These are phyloP conservation scores for Excalfactoria chinensis DNA, from an alignment of 2,113 vertebrate genomes.

Conservation along the genomic window DNA sequence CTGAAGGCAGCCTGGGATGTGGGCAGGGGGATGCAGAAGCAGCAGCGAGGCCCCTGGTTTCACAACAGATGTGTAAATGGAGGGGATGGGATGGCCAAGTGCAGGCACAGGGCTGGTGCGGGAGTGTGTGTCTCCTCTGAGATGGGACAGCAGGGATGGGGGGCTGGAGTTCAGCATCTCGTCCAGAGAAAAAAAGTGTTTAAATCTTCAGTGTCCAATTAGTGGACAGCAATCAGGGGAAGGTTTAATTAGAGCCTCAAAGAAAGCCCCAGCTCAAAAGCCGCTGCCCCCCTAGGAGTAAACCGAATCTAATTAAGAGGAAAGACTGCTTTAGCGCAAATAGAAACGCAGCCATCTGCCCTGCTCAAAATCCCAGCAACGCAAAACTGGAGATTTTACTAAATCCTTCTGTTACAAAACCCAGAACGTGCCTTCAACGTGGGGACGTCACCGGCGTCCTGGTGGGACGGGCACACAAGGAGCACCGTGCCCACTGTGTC, in stretches of 20 bases:
- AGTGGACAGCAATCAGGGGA: constrained; percentile 51
- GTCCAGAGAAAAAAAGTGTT: not conserved
- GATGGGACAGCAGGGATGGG: not conserved
- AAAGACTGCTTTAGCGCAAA: constrained; percentile 40
- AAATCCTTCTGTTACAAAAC: constrained; percentile 64
- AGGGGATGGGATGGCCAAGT: not conserved
- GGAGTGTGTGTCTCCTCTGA: not conserved
- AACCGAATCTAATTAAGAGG: constrained; percentile 65
- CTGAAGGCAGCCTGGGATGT: not conserved
- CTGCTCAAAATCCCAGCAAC: constrained; percentile 39
- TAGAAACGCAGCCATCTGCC: constrained; percentile 63
- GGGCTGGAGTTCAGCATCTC: not conserved
- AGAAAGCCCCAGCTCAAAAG: constrained; percentile 58
- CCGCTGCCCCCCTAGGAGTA: constrained; percentile 40
- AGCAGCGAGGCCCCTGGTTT: not conserved
- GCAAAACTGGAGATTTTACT: constrained; percentile 40
- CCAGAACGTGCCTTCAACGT: not conserved
- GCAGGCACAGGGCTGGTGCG: not conserved
- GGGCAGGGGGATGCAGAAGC: not conserved
- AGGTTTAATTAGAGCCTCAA: constrained; percentile 64
- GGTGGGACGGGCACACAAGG: not conserved
- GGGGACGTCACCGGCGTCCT: not conserved
- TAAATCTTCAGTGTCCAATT: constrained; percentile 53
- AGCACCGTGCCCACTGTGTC: not conserved
- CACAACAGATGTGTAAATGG: not conserved